These are phyloP conservation scores for Agonum fuliginosum DNA, from an alignment of 2,888 invertebrate genomes.

Conservation along the genomic window DNA sequence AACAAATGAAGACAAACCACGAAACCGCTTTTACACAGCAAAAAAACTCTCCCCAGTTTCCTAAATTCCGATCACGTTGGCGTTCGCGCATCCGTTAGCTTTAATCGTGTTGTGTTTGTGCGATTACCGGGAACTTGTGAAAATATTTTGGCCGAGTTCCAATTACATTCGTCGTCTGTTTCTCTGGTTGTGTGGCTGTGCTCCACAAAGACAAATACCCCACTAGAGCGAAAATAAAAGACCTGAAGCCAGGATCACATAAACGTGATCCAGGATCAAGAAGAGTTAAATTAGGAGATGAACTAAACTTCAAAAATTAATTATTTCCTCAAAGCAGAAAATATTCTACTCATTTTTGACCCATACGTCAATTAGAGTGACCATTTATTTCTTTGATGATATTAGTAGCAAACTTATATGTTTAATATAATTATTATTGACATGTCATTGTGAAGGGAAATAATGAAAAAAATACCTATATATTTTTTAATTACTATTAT, in stretches of 20 bases:
- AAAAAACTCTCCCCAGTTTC: not conserved
- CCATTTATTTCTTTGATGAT: no score
- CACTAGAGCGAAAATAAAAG: not conserved
- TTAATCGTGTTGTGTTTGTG: conserved; percentile 42
- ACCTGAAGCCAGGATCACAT: not conserved
- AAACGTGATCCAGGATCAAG: not conserved
- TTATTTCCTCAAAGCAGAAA: no score
- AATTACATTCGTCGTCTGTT: conserved; percentile 56
- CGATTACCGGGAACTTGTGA: conserved; percentile 37
- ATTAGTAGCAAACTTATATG: no score
- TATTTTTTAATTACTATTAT: no score
- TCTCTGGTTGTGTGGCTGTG: conserved; percentile 26
- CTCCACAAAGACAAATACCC: not conserved
- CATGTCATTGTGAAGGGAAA: no score
- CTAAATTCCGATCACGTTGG: conserved; percentile 23
- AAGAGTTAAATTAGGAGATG: no score
- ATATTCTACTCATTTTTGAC: no score
- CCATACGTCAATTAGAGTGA: no score
- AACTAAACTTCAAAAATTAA: no score
- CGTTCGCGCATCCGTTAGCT: not conserved
- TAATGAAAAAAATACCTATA: no score
- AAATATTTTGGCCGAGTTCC: conserved; percentile 54
- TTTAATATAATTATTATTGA: no score
- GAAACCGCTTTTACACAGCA: no score
- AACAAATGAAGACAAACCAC: conserved; percentile 2